These are phyloP conservation scores for Cyprinella venusta DNA, from an alignment of 2,797 vertebrate genomes.

Conservation along the genomic window DNA sequence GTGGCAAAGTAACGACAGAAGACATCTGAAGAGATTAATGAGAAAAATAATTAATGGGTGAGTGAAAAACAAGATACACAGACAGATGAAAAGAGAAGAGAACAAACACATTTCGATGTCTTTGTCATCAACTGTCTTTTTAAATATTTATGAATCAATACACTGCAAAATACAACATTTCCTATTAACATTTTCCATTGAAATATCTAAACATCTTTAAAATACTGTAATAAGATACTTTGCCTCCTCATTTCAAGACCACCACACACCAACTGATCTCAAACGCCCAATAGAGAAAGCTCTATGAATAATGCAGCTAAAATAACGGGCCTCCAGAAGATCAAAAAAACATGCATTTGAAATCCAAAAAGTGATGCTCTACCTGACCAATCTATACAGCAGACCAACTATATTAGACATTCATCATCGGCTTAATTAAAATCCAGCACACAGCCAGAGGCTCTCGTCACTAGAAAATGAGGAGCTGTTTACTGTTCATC, in stretches of 20 bases:
- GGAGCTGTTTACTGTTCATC: neutral
- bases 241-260: neutral
- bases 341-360: slow-evolving; percentile 1
- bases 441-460: neutral
- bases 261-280: neutral
- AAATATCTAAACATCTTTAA: neutral
- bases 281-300: neutral
- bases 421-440: slow-evolving; percentile 1
- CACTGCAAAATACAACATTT: neutral
- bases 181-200: neutral
- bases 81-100: slow-evolving; percentile 22
- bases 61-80: neutral
- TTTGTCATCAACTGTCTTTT: slow-evolving; percentile 4
- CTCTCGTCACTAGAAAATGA: neutral
- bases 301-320: slow-evolving; percentile 9
- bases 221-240: neutral
- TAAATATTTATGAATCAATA: neutral
- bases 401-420: slow-evolving; percentile 2
- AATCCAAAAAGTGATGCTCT: neutral
- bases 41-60: slow-evolving; percentile 10
- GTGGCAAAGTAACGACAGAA: neutral
- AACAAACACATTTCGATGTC: slow-evolving; percentile 1
- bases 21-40: slow-evolving; percentile 7
- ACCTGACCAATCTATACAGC: slow-evolving; percentile 14
- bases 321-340: neutral